Evolutionary conservation across 2,888 invertebrate species (phyloP).

Genomic region (Aphrophora alni): DNA sequence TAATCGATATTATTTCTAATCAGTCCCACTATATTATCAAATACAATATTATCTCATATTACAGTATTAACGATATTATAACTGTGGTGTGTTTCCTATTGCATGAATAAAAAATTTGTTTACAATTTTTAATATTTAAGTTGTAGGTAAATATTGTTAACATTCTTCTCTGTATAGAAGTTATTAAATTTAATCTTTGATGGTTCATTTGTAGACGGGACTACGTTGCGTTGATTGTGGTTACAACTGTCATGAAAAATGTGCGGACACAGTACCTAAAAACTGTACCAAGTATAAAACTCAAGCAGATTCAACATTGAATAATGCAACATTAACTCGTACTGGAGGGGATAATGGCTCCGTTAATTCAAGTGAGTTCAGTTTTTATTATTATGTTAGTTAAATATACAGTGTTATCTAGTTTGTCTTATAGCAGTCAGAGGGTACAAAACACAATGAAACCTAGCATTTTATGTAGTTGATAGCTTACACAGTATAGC

Average conservation of each 20-base stretch:
- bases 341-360: slow-evolving; percentile 72
- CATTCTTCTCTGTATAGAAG: no score
- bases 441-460: background rate
- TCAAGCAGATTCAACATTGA: slow-evolving; percentile 62
- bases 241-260: slow-evolving; percentile 94
- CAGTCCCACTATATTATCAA: no score
- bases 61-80: no score
- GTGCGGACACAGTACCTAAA: slow-evolving; percentile 84
- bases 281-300: slow-evolving; percentile 83
- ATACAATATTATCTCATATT: no score
- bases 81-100: no score
- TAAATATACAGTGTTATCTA: background rate
- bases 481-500: no score
- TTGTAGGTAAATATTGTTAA: no score
- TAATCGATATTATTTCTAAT: no score
- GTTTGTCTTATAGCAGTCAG: background rate
- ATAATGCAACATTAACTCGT: slow-evolving; percentile 63
- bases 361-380: slow-evolving; percentile 70
- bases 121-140: no score
- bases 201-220: slow-evolving; percentile 62
- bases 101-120: no score
- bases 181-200: no score
- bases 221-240: slow-evolving; percentile 89
- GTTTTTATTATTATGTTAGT: slow-evolving; percentile 21
- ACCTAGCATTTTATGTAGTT: no score